A percentile compares a stretch with the other conserved stretches of the same genome.
Conservation (phyloP, 2,797 vertebrate species). For the Rhincodon typus region DNA sequence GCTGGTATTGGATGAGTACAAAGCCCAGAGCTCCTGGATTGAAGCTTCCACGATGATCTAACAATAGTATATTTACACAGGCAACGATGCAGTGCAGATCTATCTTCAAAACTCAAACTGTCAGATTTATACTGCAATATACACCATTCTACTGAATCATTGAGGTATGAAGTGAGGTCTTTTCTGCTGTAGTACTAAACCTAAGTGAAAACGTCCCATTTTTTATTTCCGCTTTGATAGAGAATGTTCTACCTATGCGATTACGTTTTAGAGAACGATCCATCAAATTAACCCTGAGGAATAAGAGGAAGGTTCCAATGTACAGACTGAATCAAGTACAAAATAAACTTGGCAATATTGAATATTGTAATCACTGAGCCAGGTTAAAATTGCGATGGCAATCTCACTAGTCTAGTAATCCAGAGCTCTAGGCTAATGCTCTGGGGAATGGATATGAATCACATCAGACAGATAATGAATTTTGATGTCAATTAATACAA, state of each 20-base stretch:
- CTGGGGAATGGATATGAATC: too few species aligned
- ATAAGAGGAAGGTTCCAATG: background rate
- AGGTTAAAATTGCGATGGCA: background rate
- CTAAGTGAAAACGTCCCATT: background rate
- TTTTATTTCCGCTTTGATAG: background rate
- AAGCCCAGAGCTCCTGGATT: background rate
- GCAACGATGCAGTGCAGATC: background rate
- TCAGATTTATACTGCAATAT: conserved; percentile 4
- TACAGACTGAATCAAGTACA: background rate
- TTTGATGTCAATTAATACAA: too few species aligned
- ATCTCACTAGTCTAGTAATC: too few species aligned
- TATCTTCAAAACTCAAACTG: background rate
- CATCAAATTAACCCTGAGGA: background rate
- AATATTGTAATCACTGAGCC: background rate
- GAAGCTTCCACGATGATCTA: background rate
- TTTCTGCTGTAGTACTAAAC: background rate
- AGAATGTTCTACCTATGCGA: background rate
- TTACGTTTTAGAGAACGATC: background rate
- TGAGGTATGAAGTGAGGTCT: background rate
- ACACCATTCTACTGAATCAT: background rate
- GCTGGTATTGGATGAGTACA: background rate
- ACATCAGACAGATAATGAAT: too few species aligned
- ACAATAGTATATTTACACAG: background rate
- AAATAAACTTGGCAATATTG: background rate
- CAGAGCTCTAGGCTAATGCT: too few species aligned